Conservation (phyloP, 2,113 vertebrate species). For the Bos javanicus region DNA sequence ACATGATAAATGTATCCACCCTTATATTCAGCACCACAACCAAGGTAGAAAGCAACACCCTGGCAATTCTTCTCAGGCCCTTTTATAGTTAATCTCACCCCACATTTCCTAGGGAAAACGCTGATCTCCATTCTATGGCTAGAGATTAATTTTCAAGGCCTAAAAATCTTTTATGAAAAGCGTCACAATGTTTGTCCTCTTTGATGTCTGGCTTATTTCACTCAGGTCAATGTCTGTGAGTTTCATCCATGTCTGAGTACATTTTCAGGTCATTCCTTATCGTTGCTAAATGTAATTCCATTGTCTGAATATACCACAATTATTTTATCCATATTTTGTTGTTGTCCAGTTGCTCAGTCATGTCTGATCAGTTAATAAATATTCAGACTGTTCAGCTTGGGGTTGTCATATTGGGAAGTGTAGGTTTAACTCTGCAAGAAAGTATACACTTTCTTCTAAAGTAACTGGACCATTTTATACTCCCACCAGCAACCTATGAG, state of each 20-base stretch:
- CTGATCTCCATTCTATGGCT: not conserved
- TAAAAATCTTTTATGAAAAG: not conserved
- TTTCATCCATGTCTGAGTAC: not conserved
- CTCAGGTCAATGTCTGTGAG: not conserved
- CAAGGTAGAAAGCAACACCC: not conserved
- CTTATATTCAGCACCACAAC: too few species aligned
- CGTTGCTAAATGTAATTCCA: not conserved
- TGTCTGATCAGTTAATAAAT: not conserved
- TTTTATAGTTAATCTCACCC: not conserved
- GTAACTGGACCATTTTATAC: not conserved
- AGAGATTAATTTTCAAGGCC: too few species aligned
- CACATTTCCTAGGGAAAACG: not conserved
- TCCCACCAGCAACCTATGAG: not conserved
- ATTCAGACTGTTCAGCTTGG: not conserved
- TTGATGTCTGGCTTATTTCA: not conserved
- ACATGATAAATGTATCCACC: not conserved
- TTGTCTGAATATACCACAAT: not conserved
- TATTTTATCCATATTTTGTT: not conserved
- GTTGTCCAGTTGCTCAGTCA: not conserved
- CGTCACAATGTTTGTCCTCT: not conserved
- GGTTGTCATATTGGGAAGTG: not conserved
- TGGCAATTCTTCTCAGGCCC: not conserved
- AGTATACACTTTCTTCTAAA: not conserved
- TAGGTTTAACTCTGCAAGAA: not conserved
- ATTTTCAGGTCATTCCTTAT: not conserved